Evolutionary conservation across 2,113 vertebrate genomes (phyloP), one percentile per base, ranked within the genome.

Genomic region (Caretta caretta): DNA sequence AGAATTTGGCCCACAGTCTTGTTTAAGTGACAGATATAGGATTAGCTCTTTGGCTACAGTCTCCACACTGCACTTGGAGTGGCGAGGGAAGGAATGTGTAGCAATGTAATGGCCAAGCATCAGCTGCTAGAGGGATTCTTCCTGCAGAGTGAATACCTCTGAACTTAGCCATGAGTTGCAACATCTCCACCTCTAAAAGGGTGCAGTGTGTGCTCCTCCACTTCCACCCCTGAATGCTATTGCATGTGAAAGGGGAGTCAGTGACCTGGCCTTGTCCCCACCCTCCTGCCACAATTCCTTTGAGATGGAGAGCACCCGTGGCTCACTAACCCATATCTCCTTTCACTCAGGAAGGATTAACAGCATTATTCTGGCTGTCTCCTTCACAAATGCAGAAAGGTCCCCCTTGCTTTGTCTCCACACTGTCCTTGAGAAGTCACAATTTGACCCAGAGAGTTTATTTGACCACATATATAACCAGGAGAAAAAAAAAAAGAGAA

Each of bases 121-220:
- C n/a, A 76, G 72, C 72, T 76, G 42, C 42, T 42, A 46, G 72
- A 46, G 19, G 38, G 22, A 76, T 76, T 76, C 72, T 46, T 25
- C 19, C 38, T 0, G 27, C 0, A 0, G 2, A 65, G 50, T 38
- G 48, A 75, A 35, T 1, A 51, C 62, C 31, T 10, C 9, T 0
- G 94, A 27, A 51, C 5, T 0, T 0, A 20, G 59, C 10, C 0
- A 0, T 16, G 46, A 69, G 14, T 24, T 81, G 62, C n/a, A 22
- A 48, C 12, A 1, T 46, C 93, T 79, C 92, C 87, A 1, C 10
- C 22, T 56, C 92, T 86, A 4, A 72, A 62, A 78, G 72, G 11
- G 72, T 46, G 24, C 22, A 14, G 12, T 75, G 38, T 14, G 12
- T 76, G 38, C 72, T 46, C 72, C 24, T 27, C 22, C 42, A 27